Percentiles rank a stretch among this genome's conserved stretches.
These are phyloP conservation scores for Apocrypta bakeri DNA, from an alignment of 1,140 invertebrate genomes.

Conservation along the genomic window DNA sequence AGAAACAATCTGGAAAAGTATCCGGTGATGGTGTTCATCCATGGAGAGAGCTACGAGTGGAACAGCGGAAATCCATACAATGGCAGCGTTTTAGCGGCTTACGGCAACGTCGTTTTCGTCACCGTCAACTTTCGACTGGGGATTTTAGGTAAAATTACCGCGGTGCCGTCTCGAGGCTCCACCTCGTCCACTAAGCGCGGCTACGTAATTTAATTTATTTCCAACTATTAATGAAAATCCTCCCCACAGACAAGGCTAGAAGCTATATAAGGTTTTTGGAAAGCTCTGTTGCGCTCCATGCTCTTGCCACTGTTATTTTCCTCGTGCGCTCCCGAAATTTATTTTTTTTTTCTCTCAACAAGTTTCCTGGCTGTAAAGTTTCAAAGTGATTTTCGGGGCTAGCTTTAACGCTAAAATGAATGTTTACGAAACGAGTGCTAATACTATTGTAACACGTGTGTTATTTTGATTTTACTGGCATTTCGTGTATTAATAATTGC, in stretches of 20 bases:
- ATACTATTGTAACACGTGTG: too few species aligned
- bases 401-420: too few species aligned
- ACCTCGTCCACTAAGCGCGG: too few species aligned
- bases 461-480: too few species aligned
- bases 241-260: background rate
- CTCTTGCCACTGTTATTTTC: background rate
- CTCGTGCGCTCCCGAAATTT: background rate
- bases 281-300: background rate
- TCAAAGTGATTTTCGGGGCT: conserved; percentile 6
- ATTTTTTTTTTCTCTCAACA: background rate
- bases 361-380: background rate
- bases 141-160: conserved; percentile 82
- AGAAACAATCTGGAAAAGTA: conserved; percentile 72
- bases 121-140: conserved; percentile 95
- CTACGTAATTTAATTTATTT: conserved; percentile 32
- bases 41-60: conserved; percentile 94
- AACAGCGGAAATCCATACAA: conserved; percentile 95
- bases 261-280: background rate
- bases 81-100: conserved; percentile 89
- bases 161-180: too few species aligned
- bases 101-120: conserved; percentile 93
- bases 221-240: conserved; percentile 28
- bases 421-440: too few species aligned
- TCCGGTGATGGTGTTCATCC: conserved; percentile 92
- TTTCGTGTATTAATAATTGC: too few species aligned